Base-by-base conservation (phyloP, 2,797 vertebrate species). In the Helostoma temminkii region DNA sequence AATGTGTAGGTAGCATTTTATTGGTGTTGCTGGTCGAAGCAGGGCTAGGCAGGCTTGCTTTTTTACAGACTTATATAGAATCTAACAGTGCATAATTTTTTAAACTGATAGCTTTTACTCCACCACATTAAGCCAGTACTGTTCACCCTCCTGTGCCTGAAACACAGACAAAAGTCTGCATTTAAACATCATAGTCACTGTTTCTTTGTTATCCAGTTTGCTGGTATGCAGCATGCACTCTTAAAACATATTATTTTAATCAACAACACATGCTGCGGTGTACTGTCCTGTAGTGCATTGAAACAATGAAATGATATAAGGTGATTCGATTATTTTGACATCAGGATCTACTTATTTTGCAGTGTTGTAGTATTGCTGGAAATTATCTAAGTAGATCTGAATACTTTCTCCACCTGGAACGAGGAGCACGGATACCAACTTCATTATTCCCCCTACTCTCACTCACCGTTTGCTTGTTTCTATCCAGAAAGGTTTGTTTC, bases 401-500 rank as follows among this genome's bases (percentile, higher is more conserved):
- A 54, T 53, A 24, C 19, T 26, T 66, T 54, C 54, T 80, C 53
- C 63, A 64, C 66, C 66, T 73, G 66, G 45, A 50, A n/a, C 32
- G 26, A 75, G 61, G 43, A 66, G 45, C 6, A 11, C 16, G 47
- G 56, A 76, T 77, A 34, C 46, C 68, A 73, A 46, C 68, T 62
- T 80, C 63, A 86, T 88, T 82, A 74, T 80, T 73, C 81, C 80
- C 80, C 78, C 74, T 19, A 70, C 66, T 81, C 82, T 58, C 67
- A 69, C 61, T 74, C 54, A 42, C 58, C 76, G 48, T 81, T 69
- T 79, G 59, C 74, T 81, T 78, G 58, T 84, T 82, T 78, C 64
- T 79, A 69, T 86, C 57, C 50, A 70, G 74, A 70, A 82, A 78
- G 81, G 66, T 80, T 80, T 84, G 82, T 87, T 82, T 76, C 58